Conservation (phyloP, 2,797 vertebrate genomes). For the Tangara arthus region DNA sequence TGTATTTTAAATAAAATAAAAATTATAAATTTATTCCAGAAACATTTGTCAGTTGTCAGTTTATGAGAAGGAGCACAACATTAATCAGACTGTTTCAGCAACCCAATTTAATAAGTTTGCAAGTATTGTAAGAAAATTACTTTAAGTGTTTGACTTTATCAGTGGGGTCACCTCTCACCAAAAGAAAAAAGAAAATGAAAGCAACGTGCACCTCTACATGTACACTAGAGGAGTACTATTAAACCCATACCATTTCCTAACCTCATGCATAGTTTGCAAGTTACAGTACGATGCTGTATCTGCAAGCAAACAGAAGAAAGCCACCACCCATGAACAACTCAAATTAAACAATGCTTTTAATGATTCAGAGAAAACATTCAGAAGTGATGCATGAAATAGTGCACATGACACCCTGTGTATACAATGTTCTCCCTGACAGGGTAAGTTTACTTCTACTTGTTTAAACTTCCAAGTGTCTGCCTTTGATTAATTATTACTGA, state of each 20-base stretch:
- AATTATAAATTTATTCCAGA: not conserved
- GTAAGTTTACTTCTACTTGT: not conserved
- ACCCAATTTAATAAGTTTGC: not conserved
- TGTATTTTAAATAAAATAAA: not conserved
- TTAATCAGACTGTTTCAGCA: not conserved
- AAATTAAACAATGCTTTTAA: not conserved
- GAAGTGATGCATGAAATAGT: not conserved
- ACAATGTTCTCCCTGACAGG: not conserved
- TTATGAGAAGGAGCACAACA: not conserved
- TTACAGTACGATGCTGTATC: not conserved
- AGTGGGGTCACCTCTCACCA: not conserved
- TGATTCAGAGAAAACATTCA: not conserved
- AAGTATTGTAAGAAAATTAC: not conserved
- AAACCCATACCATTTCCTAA: not conserved
- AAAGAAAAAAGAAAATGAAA: constrained; percentile 9
- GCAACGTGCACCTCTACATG: not conserved
- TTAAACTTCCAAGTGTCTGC: not conserved
- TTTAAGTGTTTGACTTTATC: not conserved
- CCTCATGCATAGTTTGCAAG: not conserved
- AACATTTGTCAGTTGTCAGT: not conserved
- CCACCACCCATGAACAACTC: not conserved
- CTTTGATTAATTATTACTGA: not conserved
- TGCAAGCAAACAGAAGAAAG: not conserved
- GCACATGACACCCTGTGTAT: not conserved
- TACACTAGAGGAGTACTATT: not conserved